Evolutionary conservation across 1,140 invertebrate species (phyloP), one percentile per base, ranked within the genome.

Genomic region (Platyura marginata): DNA sequence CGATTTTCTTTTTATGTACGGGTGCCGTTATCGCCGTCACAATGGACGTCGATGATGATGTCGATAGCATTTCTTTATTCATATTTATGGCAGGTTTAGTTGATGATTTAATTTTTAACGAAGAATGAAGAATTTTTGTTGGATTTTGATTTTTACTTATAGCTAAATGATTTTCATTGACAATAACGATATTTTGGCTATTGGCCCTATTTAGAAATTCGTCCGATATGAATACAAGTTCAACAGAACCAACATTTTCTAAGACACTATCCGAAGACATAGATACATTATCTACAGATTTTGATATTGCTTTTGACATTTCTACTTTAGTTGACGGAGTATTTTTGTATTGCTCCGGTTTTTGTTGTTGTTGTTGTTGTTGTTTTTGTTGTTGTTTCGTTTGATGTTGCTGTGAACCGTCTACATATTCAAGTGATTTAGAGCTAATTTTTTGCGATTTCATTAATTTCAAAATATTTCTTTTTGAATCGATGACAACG

Each of bases 201-300:
- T 16, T n/a, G 21, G 29, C 39, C 38, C 37, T 37, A 32, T 41
- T 41, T 1, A 45, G 20, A 45, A 41, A 45, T 38, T 45, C 44
- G 20, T 46, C 44, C 5, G 44, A 42, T 10, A 46, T 46, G 25
- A 46, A 46, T 15, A 46, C 41, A 16, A 46, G 19, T 39, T 46
- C 44, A 21, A 46, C 41, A 2, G 44, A 46, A 21, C 23, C 36
- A 11, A 38, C 36, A 23, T 35, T 38, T 21, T 41, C 44, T n/a
- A 37, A 15, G 6, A 32, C 5, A 13, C 13, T 19, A 4, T 6
- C 21, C 2, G 11, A 13, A 5, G 15, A 6, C 11, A 16, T 3
- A 15, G 20, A 33, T 13, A 42, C 21, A 36, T 42, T 42, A 13
- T 33, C 41, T n/a, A 42, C 41, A 6, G 41, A 42, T 42, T 36